Evolutionary conservation across 2,113 vertebrate genomes (phyloP).

Genomic region (Gila orcuttii): DNA sequence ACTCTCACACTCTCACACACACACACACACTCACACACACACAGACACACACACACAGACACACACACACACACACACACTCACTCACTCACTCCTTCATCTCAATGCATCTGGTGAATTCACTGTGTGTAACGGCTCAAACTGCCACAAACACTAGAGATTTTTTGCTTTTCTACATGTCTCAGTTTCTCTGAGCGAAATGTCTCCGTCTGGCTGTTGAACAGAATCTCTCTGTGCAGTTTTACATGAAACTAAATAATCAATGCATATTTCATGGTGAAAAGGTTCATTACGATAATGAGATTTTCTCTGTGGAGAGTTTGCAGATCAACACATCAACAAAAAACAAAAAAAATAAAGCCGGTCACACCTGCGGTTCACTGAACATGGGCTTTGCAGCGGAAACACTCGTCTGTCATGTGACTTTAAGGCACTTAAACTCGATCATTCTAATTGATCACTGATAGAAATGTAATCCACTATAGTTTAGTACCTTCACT

Average conservation of each 20-base stretch:
- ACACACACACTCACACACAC: too few relatives aligned
- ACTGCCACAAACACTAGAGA: not conserved
- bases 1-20: too few relatives aligned
- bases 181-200: not conserved
- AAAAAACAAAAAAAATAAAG: not conserved
- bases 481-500: not conserved
- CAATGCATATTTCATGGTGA: conserved; percentile 56
- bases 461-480: not conserved
- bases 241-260: conserved; percentile 56
- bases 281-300: conserved; percentile 59
- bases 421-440: not conserved
- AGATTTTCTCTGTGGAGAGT: conserved; percentile 52
- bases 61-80: too few relatives aligned
- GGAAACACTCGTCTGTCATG: too few relatives aligned
- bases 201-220: conserved; percentile 4
- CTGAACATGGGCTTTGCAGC: not conserved
- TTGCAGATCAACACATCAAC: conserved; percentile 22
- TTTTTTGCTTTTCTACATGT: not conserved
- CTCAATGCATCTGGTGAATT: too few relatives aligned
- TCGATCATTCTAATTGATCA: not conserved
- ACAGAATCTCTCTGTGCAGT: conserved; percentile 50
- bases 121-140: not conserved
- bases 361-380: not conserved
- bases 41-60: too few relatives aligned
- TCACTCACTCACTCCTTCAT: too few relatives aligned